Evolutionary conservation across 1,140 invertebrate species (phyloP), one percentile per base, ranked within the genome.

Genomic region (Cherax destructor): DNA sequence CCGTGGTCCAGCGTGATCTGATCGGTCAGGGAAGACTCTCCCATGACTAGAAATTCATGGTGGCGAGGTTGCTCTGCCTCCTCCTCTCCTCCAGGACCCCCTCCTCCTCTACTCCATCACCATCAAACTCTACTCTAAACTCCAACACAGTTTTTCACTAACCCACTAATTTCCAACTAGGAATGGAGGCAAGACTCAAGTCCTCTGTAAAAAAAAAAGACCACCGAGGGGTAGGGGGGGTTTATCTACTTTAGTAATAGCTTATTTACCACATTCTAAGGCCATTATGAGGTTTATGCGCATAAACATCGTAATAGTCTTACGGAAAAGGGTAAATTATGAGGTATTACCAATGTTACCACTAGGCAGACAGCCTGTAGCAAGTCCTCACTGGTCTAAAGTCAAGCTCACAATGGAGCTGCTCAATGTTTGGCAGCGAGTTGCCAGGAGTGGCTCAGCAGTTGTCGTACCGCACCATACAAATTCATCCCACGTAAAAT

Each of bases 131-230:
- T 84, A 84, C 83, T 61, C 56, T 41, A 13, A 41, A 30, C 83
- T 84, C 83, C 61, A 84, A 47, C 83, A 13, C 83, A 65, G 56
- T 84, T 84, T 84, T 84, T 84, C 83, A 84, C 83, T 84, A 72
- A 41, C 4, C 30, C 21, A 18, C 11, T 72, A 41, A 47, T 61
- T 72, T 72, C n/a, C 59, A 61, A 61, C 24, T 65, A 84, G 61
- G 50, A 7, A 16, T n/a, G 72, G 13, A 47, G 49, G 83, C 30
- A 72, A 61, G 69, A 50, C 11, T 41, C 21, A 72, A 47, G 61
- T 65, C 83, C 83, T 84, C 83, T 84, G 83, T 24, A 72, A 84
- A 16, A 72, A 24, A 65, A 50, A 84, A 84, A 49, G 61, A 72
- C 83, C 0, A 72, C 83, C 41, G 5, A 84, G 30, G 65, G 83